Conservation (phyloP, 2,797 vertebrate species). For the Lepidocolaptes lacrymiger region DNA sequence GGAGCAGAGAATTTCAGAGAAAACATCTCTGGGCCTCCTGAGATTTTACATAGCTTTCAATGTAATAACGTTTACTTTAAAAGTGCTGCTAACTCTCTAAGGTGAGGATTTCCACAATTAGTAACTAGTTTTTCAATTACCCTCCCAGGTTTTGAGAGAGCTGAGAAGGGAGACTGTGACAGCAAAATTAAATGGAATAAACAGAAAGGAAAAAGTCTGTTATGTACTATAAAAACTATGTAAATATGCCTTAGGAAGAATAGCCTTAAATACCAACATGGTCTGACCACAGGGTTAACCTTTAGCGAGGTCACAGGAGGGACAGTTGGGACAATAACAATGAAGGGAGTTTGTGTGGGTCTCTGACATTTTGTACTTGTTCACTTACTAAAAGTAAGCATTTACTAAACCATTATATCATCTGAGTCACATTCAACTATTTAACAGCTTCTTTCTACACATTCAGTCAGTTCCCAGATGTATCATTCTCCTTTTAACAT, state of each 20-base stretch:
- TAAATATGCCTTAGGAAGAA: background rate
- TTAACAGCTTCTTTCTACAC: background rate
- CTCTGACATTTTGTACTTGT: background rate
- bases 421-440: background rate
- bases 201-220: background rate
- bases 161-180: background rate
- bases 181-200: constrained; percentile 36
- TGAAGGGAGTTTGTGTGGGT: background rate
- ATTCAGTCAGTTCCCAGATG: background rate
- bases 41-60: constrained; percentile 35
- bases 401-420: background rate
- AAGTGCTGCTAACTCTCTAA: background rate
- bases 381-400: background rate
- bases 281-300: background rate
- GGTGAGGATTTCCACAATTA: constrained; percentile 25
- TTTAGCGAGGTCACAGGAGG: background rate
- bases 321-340: background rate
- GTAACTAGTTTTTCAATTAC: constrained; percentile 43
- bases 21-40: background rate
- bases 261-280: background rate
- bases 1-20: constrained; percentile 48
- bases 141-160: background rate
- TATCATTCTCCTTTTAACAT: background rate
- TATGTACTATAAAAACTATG: background rate
- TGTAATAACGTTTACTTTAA: constrained; percentile 13